Evolutionary conservation across 2,888 invertebrate species (phyloP).

Genomic region (Exocentrus adspersus): DNA sequence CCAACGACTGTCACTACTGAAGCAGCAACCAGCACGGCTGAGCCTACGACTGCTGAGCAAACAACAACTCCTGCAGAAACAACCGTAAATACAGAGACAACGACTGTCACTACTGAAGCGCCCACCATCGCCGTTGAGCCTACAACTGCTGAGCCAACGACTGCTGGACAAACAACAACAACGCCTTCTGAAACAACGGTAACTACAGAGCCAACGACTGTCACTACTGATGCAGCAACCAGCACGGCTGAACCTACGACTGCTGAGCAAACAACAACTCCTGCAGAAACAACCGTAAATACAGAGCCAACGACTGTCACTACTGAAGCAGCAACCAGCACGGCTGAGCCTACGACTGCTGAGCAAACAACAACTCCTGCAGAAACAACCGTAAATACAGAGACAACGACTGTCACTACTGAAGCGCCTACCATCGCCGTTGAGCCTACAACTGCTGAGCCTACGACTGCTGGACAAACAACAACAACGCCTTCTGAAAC

Average conservation of each 20-base stretch:
- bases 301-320: not conserved
- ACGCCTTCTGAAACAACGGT: no score
- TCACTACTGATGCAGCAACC: not conserved
- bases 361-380: not conserved
- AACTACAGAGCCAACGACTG: not conserved
- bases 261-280: no score
- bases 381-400: not conserved
- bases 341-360: not conserved
- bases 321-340: not conserved
- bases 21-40: not conserved
- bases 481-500: not conserved
- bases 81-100: not conserved
- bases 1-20: not conserved
- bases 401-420: constrained; percentile 13
- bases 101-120: not conserved
- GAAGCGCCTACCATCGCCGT: constrained; percentile 1
- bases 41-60: no score
- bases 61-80: not conserved
- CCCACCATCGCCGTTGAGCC: no score
- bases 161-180: not conserved
- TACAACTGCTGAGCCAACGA: not conserved
- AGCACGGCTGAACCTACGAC: not conserved
- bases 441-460: not conserved
- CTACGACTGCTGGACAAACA: no score
- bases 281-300: no score